A percentile compares a stretch with the other conserved stretches of the same genome.
phyloP scores from a whole-genome alignment of 2,113 vertebrate genomes.

The Thalassoma bifasciatum region DNA sequence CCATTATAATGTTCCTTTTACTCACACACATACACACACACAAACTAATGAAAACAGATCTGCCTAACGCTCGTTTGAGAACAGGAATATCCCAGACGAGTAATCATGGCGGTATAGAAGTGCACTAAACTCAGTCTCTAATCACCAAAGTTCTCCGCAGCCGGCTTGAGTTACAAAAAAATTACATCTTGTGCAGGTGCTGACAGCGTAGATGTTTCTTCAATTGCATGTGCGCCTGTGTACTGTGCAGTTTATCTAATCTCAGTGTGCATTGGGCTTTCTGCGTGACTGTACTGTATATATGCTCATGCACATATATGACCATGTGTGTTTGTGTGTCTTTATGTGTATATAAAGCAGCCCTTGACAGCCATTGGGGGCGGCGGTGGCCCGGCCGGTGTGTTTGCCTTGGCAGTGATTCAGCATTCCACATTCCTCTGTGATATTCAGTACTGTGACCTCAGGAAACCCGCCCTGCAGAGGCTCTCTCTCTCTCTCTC shows the following conservation, averaged over 20 bases:
- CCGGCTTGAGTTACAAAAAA: slow-evolving; percentile 48
- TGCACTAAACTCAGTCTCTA: slow-evolving; percentile 33
- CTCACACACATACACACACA: slow-evolving; percentile 34
- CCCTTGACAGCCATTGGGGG: slow-evolving; percentile 79
- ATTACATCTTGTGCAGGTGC: slow-evolving; percentile 54
- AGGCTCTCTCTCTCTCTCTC: slow-evolving; percentile 56
- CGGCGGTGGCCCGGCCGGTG: slow-evolving; percentile 69
- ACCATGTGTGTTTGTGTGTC: slow-evolving; percentile 52
- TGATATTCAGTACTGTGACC: slow-evolving; percentile 83
- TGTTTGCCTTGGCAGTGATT: slow-evolving; percentile 80
- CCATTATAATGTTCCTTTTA: slow-evolving; percentile 57
- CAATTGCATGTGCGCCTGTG: slow-evolving; percentile 35
- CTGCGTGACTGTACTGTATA: slow-evolving; percentile 28
- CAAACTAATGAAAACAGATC: slow-evolving; percentile 49
- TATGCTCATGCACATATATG: slow-evolving; percentile 53
- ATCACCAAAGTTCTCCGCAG: slow-evolving; percentile 20
- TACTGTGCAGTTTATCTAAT: not conserved
- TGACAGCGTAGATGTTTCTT: slow-evolving; percentile 52
- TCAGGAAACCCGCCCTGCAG: slow-evolving; percentile 80
- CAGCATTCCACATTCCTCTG: slow-evolving; percentile 83
- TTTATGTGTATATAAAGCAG: slow-evolving; percentile 72
- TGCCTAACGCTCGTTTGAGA: slow-evolving; percentile 33
- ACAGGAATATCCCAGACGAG: slow-evolving; percentile 32
- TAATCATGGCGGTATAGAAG: slow-evolving; percentile 40
- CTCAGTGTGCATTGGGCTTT: slow-evolving; percentile 8